Base-by-base conservation (phyloP, 2,797 vertebrate species). In the Pantherophis vulpinus region DNA sequence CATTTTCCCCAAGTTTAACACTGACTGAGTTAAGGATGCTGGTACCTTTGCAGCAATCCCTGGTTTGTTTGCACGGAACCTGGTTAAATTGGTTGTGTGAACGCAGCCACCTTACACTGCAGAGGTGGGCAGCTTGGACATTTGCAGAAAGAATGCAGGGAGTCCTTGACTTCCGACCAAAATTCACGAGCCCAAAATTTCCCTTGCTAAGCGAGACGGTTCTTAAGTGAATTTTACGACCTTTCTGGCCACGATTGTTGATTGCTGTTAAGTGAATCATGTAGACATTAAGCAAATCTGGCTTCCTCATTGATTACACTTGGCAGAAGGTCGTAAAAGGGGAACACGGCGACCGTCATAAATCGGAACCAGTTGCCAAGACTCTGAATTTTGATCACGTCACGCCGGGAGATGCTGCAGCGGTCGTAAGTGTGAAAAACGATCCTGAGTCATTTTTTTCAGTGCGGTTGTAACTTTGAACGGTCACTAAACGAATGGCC, bases 381-480 rank as follows among this genome's bases (percentile, higher is more conserved):
- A 0, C 5, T 6, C 63, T 32, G 29, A n/a, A n/a, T 66, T 16
- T 66, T 2, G 29, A 16, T 66, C 12, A 14, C 29, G 12, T 14
- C 29, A 66, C 5, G 5, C 5, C 0, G 5, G 13, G 29, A n/a
- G 29, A 7, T 5, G 61, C 27, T 63, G 61, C 61, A 2, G 14
- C 13, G 29, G 63, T 32, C 63, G 1, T 66, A 32, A 32, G 63
- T 6, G 11, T n/a, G 63, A 1, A 66, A 66, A 16, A n/a, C 0
- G 29, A n/a, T 14, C 29, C 29, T 14, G 6, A 5, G 29, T n/a
- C 13, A 0, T 13, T 14, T 66, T 63, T 66, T n/a, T n/a, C 63
- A n/a, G 2, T 1, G 29, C 29, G 1, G 5, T 66, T n/a, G 29
- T 6, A n/a, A n/a, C 12, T 13, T 66, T 0, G 2, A 66, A n/a